Percentiles rank a stretch among this genome's conserved stretches.
phyloP scores from a whole-genome alignment of 2,797 vertebrate species.

The Rhinophrynus dorsalis region DNA sequence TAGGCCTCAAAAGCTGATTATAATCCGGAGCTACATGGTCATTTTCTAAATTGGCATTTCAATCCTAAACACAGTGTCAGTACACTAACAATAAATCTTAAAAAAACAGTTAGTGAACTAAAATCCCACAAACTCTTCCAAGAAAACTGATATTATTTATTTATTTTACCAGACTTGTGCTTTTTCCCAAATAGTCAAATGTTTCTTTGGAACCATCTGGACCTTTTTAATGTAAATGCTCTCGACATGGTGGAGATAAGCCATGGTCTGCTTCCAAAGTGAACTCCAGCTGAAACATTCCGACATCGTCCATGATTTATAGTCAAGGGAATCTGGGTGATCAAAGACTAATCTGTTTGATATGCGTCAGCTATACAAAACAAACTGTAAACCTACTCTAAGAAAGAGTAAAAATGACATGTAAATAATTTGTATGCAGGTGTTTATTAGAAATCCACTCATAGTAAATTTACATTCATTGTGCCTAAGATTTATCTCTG shows the following conservation, averaged over 20 bases:
- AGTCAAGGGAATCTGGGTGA: not conserved
- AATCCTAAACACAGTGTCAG: not conserved
- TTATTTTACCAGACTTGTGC: slow-evolving; percentile 8
- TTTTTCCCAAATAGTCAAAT: slow-evolving; percentile 13
- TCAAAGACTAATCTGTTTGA: not conserved
- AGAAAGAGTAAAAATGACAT: slow-evolving; percentile 1
- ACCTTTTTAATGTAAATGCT: not conserved
- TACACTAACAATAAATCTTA: not conserved
- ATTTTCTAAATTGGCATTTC: not conserved
- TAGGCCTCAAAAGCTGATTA: not conserved
- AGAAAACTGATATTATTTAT: slow-evolving; percentile 15
- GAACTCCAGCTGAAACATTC: slow-evolving; percentile 9
- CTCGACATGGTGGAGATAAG: not conserved
- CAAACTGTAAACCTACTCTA: not conserved
- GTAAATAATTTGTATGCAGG: not conserved
- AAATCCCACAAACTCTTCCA: slow-evolving; percentile 32
- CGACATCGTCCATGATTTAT: slow-evolving; percentile 1
- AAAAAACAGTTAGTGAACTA: not conserved
- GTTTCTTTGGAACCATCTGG: not conserved
- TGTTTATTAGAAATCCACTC: no score
- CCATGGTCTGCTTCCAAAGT: slow-evolving; percentile 4
- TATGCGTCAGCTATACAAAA: slow-evolving; percentile 10
- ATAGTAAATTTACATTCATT: no score
- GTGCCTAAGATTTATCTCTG: no score
- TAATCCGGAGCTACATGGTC: not conserved